Evolutionary conservation across 1,140 invertebrate species (phyloP).

Genomic region (Pseudomyrmex cubaensis): DNA sequence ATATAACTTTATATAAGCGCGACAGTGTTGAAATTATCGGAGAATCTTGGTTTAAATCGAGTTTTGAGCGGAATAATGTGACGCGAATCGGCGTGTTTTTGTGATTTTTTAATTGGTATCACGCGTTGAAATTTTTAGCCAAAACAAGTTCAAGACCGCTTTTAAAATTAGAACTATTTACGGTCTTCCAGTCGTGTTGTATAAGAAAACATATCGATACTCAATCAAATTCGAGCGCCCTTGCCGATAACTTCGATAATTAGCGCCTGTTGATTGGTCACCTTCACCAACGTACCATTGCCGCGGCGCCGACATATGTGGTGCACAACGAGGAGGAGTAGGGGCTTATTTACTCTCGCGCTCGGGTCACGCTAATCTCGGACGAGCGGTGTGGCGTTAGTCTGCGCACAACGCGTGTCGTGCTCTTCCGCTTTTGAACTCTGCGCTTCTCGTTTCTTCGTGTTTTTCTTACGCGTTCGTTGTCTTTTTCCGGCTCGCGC

Average conservation of each 20-base stretch:
- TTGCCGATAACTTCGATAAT: constrained; percentile 69
- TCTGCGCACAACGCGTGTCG: constrained; percentile 68
- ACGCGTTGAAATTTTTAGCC: too few species aligned
- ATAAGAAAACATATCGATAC: background rate
- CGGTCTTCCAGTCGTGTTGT: too few species aligned
- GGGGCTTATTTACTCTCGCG: constrained; percentile 77
- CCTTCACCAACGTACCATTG: constrained; percentile 64
- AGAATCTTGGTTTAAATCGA: too few species aligned
- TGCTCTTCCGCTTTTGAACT: background rate
- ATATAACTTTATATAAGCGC: too few species aligned
- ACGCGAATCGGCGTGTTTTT: too few species aligned
- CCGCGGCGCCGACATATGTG: background rate
- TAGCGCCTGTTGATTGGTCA: constrained; percentile 78
- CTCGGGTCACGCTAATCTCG: constrained; percentile 60
- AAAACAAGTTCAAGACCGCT: too few species aligned
- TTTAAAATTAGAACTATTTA: too few species aligned
- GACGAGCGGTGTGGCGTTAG: constrained; percentile 67
- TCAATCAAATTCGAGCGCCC: constrained; percentile 46
- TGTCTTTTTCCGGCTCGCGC: background rate
- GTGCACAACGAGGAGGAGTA: constrained; percentile 45
- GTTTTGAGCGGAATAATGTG: too few species aligned
- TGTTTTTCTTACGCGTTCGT: background rate
- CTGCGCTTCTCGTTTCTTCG: background rate
- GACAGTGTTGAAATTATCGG: too few species aligned
- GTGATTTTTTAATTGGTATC: too few species aligned